Conservation (phyloP, 2,113 vertebrate genomes). For the Oxyruncus cristatus region DNA sequence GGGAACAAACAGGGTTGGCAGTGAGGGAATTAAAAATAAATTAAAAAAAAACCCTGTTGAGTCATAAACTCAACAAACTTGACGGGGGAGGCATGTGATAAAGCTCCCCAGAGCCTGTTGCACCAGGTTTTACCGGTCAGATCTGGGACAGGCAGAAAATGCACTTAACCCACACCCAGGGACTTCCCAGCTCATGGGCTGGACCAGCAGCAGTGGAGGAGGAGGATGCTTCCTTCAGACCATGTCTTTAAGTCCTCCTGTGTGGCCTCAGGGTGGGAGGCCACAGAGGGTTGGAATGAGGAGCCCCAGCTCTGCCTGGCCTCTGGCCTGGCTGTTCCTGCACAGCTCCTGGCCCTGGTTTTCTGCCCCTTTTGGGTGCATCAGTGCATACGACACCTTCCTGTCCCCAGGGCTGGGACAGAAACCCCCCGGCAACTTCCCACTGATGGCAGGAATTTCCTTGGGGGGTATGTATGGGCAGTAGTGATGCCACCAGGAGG, state of each 20-base stretch:
- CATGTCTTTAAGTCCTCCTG: neutral
- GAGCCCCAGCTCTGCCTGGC: neutral
- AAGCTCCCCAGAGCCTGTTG: neutral
- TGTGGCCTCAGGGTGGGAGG: neutral
- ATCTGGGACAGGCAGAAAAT: neutral
- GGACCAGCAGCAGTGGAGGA: neutral
- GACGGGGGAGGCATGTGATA: neutral
- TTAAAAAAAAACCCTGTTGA: neutral
- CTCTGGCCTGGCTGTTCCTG: neutral
- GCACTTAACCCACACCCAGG: neutral
- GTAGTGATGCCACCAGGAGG: neutral
- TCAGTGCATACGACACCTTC: rapidly evolving
- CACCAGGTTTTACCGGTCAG: neutral
- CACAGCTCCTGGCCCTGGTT: neutral
- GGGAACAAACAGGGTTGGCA: rapidly evolving
- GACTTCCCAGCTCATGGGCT: neutral
- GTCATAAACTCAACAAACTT: slow-evolving; percentile 27
- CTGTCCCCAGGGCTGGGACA: neutral
- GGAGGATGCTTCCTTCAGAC: neutral
- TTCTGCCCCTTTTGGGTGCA: rapidly evolving
- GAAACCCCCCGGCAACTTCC: neutral
- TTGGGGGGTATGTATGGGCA: neutral
- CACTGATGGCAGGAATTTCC: neutral
- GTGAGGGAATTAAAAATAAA: neutral
- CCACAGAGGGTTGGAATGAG: neutral